Percentiles rank a stretch among this genome's conserved stretches.
Evolutionary conservation across 2,888 invertebrate species (phyloP).

Genomic region (Drepana falcataria): DNA sequence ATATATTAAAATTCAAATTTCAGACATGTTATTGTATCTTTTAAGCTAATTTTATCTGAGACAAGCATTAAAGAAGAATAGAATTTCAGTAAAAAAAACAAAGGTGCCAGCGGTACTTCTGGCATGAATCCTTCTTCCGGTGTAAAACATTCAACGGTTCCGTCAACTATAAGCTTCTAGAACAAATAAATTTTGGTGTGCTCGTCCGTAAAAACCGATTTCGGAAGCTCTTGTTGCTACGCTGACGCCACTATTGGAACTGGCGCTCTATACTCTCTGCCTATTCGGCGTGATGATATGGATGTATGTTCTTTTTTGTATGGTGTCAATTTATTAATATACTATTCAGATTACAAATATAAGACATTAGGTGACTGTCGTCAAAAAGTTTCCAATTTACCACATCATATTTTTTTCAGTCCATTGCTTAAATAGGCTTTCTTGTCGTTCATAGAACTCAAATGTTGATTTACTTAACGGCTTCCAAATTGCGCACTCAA

Average conservation of each 20-base stretch:
- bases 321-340: neutral
- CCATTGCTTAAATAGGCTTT: too few relatives aligned
- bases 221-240: neutral
- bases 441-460: too few relatives aligned
- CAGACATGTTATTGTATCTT: too few relatives aligned
- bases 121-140: slow-evolving; percentile 4
- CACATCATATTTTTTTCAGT: neutral
- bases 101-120: neutral
- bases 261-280: too few relatives aligned
- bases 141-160: slow-evolving; percentile 4
- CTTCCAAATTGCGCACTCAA: neutral
- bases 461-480: neutral
- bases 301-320: neutral
- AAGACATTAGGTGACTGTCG: too few relatives aligned
- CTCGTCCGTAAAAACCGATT: slow-evolving; percentile 4
- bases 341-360: neutral
- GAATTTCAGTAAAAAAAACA: neutral
- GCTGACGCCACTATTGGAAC: neutral
- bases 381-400: too few relatives aligned
- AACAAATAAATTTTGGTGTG: slow-evolving; percentile 11
- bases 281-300: too few relatives aligned
- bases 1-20: too few relatives aligned
- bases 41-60: too few relatives aligned
- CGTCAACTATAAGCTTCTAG: neutral
- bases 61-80: too few relatives aligned